Base-by-base conservation (phyloP, 2,888 invertebrate species). In the Hirtodrosophila confusa region DNA sequence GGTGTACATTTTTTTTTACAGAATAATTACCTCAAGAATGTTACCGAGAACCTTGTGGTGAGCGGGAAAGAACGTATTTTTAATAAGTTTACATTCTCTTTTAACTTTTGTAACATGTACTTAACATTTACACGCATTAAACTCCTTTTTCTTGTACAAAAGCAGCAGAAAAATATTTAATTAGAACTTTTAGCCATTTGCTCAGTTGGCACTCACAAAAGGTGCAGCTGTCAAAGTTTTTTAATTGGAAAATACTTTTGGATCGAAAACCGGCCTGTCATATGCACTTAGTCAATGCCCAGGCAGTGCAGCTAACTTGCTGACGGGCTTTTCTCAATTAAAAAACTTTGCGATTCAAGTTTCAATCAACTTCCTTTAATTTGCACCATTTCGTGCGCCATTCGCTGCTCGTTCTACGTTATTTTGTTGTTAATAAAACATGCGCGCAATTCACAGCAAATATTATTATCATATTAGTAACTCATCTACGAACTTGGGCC, bases 391-490 rank as follows among this genome's bases (percentile, higher is more conserved):
- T 36, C 9, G 36, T 47, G 10, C 39, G 11, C 11, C 39, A 24
- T 44, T 61, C 61, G 35, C 37, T 35, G 31, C 33, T 45, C 47
- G 45, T 23, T 43, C 8, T 37, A 24, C 6, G 45, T 31, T 9
- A 31, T 9, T 31, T 31, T 31, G 31, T 39, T 62, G 60, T 51
- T 62, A 69, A 60, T 58, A 67, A 63, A 67, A 67, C 61, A 60
- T 51, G 61, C 39, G 61, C 58, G 53, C 64, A 56, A 78, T 78
- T 86, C 67, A 58, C 61, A 70, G 68, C 66, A 78, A 77, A 71
- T 80, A 75, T 84, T 80, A 88, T 86, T 88, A 84, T 75, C 75
- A 84, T 75, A 84, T 84, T 84, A 84, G 87, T 78, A 84, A 88
- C 72, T 83, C 75, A 80, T 86, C 78, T 70, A 40, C 40, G 40